These are phyloP conservation scores for Axea sp. DNA, from an alignment of 2,888 invertebrate genomes.

Conservation along the genomic window DNA sequence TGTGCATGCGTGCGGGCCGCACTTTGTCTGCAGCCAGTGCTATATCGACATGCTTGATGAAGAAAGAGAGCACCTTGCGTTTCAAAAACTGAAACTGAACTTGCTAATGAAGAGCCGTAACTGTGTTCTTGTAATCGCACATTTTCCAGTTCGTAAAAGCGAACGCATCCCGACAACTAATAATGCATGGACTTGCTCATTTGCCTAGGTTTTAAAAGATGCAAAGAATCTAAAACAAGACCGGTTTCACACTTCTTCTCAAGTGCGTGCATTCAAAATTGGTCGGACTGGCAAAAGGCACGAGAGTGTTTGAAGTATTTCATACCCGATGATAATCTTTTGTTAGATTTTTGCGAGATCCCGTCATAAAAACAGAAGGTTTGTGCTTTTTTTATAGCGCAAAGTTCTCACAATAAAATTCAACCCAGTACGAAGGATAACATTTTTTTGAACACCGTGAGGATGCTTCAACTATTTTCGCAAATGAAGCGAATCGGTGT, in stretches of 20 bases:
- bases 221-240: neutral
- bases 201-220: neutral
- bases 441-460: too few relatives aligned
- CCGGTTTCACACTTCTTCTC: neutral
- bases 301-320: conserved; percentile 3
- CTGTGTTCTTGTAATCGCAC: neutral
- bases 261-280: conserved; percentile 13
- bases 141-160: conserved; percentile 20
- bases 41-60: conserved; percentile 23
- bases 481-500: too few relatives aligned
- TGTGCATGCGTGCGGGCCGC: conserved; percentile 51
- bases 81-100: conserved; percentile 34
- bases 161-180: neutral
- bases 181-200: neutral
- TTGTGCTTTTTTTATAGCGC: too few relatives aligned
- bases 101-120: conserved; percentile 41
- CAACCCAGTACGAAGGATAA: too few relatives aligned
- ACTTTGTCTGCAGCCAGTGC: conserved; percentile 24
- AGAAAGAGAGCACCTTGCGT: conserved; percentile 16
- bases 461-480: too few relatives aligned
- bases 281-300: conserved; percentile 1
- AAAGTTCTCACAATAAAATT: too few relatives aligned
- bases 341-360: too few relatives aligned
- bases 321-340: conserved; percentile 7
- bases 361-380: too few relatives aligned